Evolutionary conservation across 2,888 invertebrate genomes (phyloP).

Genomic region (Kryphioiulus occultus): DNA sequence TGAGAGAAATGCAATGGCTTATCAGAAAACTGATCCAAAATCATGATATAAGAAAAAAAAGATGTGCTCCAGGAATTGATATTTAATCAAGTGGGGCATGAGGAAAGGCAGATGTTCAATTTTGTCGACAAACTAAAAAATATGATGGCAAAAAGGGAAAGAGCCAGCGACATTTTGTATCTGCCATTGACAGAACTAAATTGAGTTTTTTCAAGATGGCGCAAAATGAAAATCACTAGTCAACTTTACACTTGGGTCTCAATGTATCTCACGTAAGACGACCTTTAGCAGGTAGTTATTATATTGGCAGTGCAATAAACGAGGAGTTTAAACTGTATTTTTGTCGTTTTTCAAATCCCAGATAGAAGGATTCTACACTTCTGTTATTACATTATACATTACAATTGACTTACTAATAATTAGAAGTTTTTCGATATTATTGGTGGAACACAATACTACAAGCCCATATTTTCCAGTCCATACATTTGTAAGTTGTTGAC

Average conservation of each 20-base stretch:
- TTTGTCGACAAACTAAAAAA: not conserved
- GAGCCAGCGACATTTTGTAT: not conserved
- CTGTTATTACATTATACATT: not conserved
- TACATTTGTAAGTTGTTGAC: too few species aligned
- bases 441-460: too few species aligned
- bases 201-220: too few species aligned
- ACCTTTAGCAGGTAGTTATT: too few species aligned
- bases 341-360: not conserved
- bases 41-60: not conserved
- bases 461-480: too few species aligned
- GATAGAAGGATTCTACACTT: not conserved
- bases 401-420: too few species aligned
- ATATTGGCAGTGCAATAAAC: too few species aligned
- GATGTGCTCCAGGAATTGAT: not conserved
- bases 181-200: not conserved
- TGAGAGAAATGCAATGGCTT: not conserved
- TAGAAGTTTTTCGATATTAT: too few species aligned
- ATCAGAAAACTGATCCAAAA: not conserved
- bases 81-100: not conserved
- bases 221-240: too few species aligned
- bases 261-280: too few species aligned
- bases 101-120: not conserved
- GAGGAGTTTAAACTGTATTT: too few species aligned
- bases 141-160: not conserved
- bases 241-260: too few species aligned